Conservation (phyloP, 2,888 invertebrate species). For the Luperina testacea region DNA sequence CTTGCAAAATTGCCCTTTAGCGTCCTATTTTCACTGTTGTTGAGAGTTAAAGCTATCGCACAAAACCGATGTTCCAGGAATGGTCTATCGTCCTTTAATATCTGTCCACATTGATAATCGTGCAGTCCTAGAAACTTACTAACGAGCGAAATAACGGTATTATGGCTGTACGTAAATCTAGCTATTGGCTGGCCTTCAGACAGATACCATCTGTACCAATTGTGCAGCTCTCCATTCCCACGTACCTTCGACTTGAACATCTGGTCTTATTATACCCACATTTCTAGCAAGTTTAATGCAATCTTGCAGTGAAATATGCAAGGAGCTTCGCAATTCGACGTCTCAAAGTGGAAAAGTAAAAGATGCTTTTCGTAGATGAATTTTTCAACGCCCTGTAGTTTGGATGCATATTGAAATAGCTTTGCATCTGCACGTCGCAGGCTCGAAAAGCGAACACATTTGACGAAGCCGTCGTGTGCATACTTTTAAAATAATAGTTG, state of each 20-base stretch:
- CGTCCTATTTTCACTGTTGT: conserved; percentile 54
- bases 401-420: conserved; percentile 49
- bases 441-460: conserved; percentile 29
- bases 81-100: conserved; percentile 62
- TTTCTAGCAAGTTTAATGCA: conserved; percentile 55
- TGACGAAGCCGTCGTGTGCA: conserved; percentile 21
- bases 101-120: conserved; percentile 70
- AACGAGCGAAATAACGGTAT: conserved; percentile 80
- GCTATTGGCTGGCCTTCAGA: conserved; percentile 67
- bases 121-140: conserved; percentile 71
- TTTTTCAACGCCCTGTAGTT: conserved; percentile 51
- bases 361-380: conserved; percentile 52
- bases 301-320: conserved; percentile 46
- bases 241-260: conserved; percentile 64
- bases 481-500: conserved; percentile 18
- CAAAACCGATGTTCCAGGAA: conserved; percentile 54
- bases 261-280: conserved; percentile 55
- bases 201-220: conserved; percentile 73
- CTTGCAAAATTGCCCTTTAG: conserved; percentile 61
- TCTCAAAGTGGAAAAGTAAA: conserved; percentile 48
- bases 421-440: conserved; percentile 31
- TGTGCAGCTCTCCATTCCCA: conserved; percentile 70
- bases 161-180: conserved; percentile 72
- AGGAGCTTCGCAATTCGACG: conserved; percentile 43
- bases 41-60: conserved; percentile 43